A percentile compares a stretch with the other conserved stretches of the same genome.
Evolutionary conservation across 2,113 vertebrate genomes (phyloP).

Genomic region (Pedetes capensis): DNA sequence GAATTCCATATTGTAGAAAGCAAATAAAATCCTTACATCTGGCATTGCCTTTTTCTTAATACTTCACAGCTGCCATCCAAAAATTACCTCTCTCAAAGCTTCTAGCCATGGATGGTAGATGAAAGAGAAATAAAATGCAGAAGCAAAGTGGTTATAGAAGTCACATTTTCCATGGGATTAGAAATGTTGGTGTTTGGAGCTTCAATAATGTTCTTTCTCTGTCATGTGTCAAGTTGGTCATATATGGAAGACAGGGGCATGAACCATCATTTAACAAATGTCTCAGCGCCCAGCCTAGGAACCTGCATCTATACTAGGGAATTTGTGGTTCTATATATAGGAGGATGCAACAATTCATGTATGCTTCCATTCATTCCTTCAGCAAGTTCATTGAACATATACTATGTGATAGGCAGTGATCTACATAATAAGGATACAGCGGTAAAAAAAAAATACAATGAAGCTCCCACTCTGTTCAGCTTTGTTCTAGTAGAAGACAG

Average conservation of each 20-base stretch:
- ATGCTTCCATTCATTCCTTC: not conserved
- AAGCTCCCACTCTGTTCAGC: not conserved
- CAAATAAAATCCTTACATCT: constrained; percentile 46
- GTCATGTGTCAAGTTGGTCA: not conserved
- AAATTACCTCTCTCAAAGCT: not conserved
- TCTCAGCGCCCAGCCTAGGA: not conserved
- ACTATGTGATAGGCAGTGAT: not conserved
- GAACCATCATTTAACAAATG: not conserved
- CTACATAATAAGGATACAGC: not conserved
- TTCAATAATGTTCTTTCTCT: not conserved
- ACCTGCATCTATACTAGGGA: not conserved
- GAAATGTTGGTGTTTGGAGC: not conserved
- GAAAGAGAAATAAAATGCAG: not conserved
- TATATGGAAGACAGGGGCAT: not conserved
- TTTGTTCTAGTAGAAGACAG: not conserved
- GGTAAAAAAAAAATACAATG: not conserved
- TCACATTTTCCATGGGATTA: not conserved
- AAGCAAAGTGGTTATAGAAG: not conserved
- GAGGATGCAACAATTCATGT: not conserved
- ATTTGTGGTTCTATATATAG: not conserved
- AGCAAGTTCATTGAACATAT: not conserved
- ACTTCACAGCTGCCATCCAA: constrained; percentile 9
- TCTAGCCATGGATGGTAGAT: not conserved
- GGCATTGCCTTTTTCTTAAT: constrained; percentile 37
- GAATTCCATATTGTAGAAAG: constrained; percentile 52